Evolutionary conservation across 2,888 invertebrate genomes (phyloP), one percentile per base, ranked within the genome.

Genomic region (Leptarthrus brevirostris): DNA sequence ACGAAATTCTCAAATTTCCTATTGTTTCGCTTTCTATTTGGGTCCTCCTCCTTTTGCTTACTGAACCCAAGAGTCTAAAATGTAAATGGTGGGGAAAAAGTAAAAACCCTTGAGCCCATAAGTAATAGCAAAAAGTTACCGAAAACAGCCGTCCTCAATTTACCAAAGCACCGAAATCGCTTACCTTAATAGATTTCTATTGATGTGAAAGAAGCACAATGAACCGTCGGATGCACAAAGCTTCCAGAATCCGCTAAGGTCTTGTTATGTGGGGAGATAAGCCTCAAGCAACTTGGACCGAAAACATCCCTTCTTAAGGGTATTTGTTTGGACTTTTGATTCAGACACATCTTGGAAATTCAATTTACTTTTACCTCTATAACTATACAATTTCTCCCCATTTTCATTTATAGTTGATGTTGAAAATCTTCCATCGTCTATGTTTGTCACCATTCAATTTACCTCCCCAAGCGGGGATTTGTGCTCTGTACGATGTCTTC

Each of bases 231-330:
- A 54, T 10, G 40, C 18, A 61, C n/a, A 22, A 26, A 14, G 34
- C 61, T 40, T 22, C 61, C 36, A 12, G 20, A 61, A 40, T 61
- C 40, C 40, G 56, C 56, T 40, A 61, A 61, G 18, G 61, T 61
- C 61, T 36, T 61, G 61, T 61, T 61, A 61, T 61, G 61, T 61
- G 61, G 61, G 36, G 36, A 22, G 61, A 61, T 40, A 61, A 61
- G 61, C 40, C 61, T 16, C 36, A 36, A 20, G 36, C 36, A 61
- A 61, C 20, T 12, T 61, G 61, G 61, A 18, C 36, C 40, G 40
- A n/a, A 34, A 61, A 18, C 22, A 58, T 58, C 36, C 36, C 36
- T 40, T 34, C 61, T 61, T 40, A 36, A 36, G 36, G 61, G 30
- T 36, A 22, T 40, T 61, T 61, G 36, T 20, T 61, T 61, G 36